Evolutionary conservation across 2,113 vertebrate genomes (phyloP).

Genomic region (Mobula hypostoma): DNA sequence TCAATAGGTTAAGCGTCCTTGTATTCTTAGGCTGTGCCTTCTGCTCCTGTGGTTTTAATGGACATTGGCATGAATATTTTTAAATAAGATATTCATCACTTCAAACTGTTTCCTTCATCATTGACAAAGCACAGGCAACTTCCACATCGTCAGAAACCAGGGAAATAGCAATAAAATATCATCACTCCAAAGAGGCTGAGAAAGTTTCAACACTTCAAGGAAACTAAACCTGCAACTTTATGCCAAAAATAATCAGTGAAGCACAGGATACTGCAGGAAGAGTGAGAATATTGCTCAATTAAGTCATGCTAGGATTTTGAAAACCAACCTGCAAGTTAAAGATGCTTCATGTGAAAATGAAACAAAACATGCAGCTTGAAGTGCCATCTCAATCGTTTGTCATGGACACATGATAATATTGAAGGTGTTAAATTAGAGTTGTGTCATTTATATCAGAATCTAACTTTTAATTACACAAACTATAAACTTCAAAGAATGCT

Average conservation of each 20-base stretch:
- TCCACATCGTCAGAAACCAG: neutral
- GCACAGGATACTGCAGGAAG: neutral
- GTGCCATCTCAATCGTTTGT: neutral
- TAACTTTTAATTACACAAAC: neutral
- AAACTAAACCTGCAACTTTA: neutral
- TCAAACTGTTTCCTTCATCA: neutral
- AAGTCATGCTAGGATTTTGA: neutral
- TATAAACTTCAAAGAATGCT: neutral
- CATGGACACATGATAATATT: neutral
- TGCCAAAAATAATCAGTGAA: neutral
- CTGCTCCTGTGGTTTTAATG: too few relatives aligned
- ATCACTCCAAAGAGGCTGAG: neutral
- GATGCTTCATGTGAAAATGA: neutral
- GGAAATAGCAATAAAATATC: neutral
- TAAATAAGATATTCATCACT: neutral
- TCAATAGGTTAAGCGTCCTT: too few relatives aligned
- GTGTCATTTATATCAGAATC: neutral
- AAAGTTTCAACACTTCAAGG: too few relatives aligned
- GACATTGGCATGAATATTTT: too few relatives aligned
- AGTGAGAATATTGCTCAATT: neutral
- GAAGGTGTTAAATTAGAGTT: neutral
- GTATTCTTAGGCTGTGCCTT: too few relatives aligned
- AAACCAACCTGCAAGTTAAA: neutral
- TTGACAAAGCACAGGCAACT: neutral
- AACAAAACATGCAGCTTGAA: neutral